Evolutionary conservation across 2,888 invertebrate genomes (phyloP), one percentile per base, ranked within the genome.

Genomic region (Mesorhabditis sp.): DNA sequence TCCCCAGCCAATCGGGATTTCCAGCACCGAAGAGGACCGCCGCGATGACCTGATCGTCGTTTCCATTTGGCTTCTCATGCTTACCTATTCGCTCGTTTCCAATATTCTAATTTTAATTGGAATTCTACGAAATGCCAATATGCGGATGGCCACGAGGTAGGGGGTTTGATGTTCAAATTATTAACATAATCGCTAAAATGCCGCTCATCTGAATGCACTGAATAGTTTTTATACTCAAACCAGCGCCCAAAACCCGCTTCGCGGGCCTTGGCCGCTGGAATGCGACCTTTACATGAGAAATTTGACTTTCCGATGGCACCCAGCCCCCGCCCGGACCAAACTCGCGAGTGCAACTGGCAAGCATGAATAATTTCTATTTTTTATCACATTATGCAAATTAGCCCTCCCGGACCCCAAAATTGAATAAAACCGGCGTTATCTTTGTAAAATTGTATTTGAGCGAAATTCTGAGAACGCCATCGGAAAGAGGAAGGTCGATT

Each of bases 1-100:
- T 28, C 28, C 28, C 28, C 28, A 28, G 28, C 28, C n/a, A 50
- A n/a, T 13, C n/a, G 10, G 58, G n/a, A 6, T 62, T 73, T 79
- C 70, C 65, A 82, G 82, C 58, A 70, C 79, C 15, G 72, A 72
- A n/a, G 75, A 73, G 6, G 75, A 77, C 45, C 70, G 80, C 7
- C 65, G 81, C 43, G 82, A 83, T 70, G 84, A 84, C 70, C 62
- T 82, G 10, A 78, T 82, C 43, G 83, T 78, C 43, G 83, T 82
- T 6, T 74, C 75, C 6, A 74, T 82, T 15, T 83, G 83, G 83
- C 69, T 77, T 5, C 69, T 79, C 5, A 80, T 84, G 78, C 70
- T 83, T 13, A 68, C 72, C 5, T 84, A 82, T 70, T 83, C 82
- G 2, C 72, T 84, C 13, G 68, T 83, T 5, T 78, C 82, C 28